These are phyloP conservation scores for Globodera rostochiensis DNA, from an alignment of 1,140 invertebrate species.

Conservation along the genomic window DNA sequence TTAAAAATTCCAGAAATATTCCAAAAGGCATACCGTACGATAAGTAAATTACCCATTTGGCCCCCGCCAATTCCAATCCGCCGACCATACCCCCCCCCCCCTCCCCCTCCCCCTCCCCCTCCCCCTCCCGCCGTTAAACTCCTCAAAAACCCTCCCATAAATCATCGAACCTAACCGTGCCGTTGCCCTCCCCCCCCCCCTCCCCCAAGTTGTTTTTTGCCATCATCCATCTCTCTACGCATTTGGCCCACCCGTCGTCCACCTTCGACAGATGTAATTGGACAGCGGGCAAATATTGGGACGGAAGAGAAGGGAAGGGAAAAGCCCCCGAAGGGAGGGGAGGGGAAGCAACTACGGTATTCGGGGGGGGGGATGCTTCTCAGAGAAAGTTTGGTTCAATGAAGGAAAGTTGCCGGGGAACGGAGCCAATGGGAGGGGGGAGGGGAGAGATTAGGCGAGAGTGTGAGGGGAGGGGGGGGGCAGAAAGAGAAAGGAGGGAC, in stretches of 20 bases:
- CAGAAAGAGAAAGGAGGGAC: background rate
- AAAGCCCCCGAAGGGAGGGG: background rate
- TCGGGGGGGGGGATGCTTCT: too few relatives aligned
- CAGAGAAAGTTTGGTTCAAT: background rate
- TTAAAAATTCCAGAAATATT: background rate
- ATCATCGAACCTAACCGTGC: background rate
- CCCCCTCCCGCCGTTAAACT: background rate
- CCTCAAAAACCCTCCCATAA: background rate
- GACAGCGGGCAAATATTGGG: conserved; percentile 3
- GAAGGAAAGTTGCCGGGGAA: background rate
- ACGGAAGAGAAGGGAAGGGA: background rate
- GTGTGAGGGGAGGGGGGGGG: background rate
- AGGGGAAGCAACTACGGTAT: too few relatives aligned
- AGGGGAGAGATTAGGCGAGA: background rate
- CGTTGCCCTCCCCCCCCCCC: background rate
- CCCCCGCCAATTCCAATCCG: background rate
- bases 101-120: background rate
- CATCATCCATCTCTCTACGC: background rate
- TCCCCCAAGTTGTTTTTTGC: background rate
- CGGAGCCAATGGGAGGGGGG: background rate
- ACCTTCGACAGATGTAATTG: background rate
- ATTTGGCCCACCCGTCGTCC: background rate
- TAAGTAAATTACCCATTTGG: background rate
- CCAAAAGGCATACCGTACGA: background rate
- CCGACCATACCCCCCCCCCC: background rate